Evolutionary conservation across 2,888 invertebrate species (phyloP), one percentile per base, ranked within the genome.

Genomic region (Phasia obesa): DNA sequence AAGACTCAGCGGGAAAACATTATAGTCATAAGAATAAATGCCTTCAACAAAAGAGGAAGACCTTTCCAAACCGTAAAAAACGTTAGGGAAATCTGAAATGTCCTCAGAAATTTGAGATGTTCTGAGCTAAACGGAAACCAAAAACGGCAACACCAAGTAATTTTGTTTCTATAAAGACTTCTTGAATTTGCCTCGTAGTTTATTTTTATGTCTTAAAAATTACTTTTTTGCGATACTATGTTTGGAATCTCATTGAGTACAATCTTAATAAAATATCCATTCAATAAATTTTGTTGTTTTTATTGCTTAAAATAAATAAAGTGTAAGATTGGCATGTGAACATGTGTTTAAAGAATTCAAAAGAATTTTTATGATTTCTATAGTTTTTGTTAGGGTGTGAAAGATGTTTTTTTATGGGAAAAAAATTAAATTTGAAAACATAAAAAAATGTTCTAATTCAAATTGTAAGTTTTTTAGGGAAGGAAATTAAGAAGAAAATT

Each of bases 171-270:
- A n/a, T n/a, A n/a, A n/a, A n/a, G n/a, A n/a, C n/a, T n/a, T n/a
- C n/a, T n/a, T 31, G 19, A 60, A 53, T 42, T 62, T 53, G n/a
- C 62, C 53, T 53, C 0, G 19, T 42, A 42, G 4, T 53, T 42
- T 53, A 53, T 73, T 73, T 62, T 73, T 73, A 49, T 71, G 38
- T 51, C 25, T 71, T n/a, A n/a, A n/a, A n/a, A n/a, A n/a, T n/a
- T 35, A 23, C 25, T 4, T 25, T 71, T 60, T 51, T 17, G 13
- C 17, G 4, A 35, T 59, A 23, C 55, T 9, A 23, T 47, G 17
- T 47, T 57, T 65, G 11, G 13, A 15, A 31, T 47, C 57, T 57
- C 44, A 57, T 27, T 70, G 21, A 49, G 47, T 49, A 35, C 27
- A 27, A 53, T 73, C 51, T 51, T 42, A 62, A 62, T 62, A 62